Conservation (phyloP, 2,888 invertebrate genomes). For the Morpho helenor region DNA sequence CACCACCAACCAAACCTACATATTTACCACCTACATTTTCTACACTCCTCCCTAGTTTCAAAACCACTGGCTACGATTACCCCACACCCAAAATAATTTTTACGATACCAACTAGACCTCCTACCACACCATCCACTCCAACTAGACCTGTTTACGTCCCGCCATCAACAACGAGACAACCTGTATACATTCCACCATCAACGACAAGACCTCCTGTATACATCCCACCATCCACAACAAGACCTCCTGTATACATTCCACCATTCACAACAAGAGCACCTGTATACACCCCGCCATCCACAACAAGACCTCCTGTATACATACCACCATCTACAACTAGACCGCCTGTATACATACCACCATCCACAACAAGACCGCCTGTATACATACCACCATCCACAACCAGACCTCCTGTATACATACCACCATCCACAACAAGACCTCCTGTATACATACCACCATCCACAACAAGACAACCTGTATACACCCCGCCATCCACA, state of each 20-base stretch:
- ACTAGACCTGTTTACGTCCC: slow-evolving; percentile 11
- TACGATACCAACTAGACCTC: slow-evolving; percentile 32
- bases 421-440: slow-evolving; percentile 29
- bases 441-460: slow-evolving; percentile 13
- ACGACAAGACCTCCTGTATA: slow-evolving; percentile 29
- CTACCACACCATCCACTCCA: slow-evolving; percentile 17
- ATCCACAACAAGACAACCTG: slow-evolving; percentile 29
- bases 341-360: slow-evolving; percentile 1
- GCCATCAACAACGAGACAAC: slow-evolving; percentile 22
- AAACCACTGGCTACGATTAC: slow-evolving; percentile 47
- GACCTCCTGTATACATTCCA: slow-evolving; percentile 32
- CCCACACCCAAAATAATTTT: slow-evolving; percentile 38
- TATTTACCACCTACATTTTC: slow-evolving; percentile 22
- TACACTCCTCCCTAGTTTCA: slow-evolving; percentile 25
- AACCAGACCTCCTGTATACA: slow-evolving; percentile 24
- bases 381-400: slow-evolving; percentile 36
- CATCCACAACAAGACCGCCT: slow-evolving; percentile 47
- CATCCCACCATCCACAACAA: slow-evolving; percentile 27
- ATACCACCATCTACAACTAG: slow-evolving; percentile 30
- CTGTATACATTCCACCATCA: slow-evolving; percentile 25
- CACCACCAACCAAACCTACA: slow-evolving; percentile 17
- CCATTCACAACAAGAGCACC: slow-evolving; percentile 29
- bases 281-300: slow-evolving; percentile 37
- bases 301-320: slow-evolving; percentile 36
- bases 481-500: slow-evolving; percentile 29